Evolutionary conservation across 1,140 invertebrate species (phyloP).

Genomic region (Lamellibrachia luymesi): DNA sequence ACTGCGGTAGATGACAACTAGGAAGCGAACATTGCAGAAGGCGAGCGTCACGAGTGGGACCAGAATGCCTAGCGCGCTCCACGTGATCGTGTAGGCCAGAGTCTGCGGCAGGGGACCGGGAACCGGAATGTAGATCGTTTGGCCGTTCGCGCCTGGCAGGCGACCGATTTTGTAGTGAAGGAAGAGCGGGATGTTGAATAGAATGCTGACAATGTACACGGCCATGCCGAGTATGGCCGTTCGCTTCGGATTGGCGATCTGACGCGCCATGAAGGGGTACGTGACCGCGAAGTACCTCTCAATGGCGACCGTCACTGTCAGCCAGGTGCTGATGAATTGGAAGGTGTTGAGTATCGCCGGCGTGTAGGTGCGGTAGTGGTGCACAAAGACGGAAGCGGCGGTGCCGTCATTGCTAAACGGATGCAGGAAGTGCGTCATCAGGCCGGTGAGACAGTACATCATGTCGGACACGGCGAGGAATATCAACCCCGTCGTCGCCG

Average conservation of each 20-base stretch:
- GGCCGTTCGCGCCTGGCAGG: background rate
- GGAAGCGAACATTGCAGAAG: constrained; percentile 25
- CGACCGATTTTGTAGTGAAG: background rate
- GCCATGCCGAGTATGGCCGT: background rate
- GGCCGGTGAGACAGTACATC: constrained; percentile 21
- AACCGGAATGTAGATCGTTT: background rate
- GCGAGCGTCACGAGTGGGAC: constrained; percentile 20
- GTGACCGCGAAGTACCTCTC: constrained; percentile 26
- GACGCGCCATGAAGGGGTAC: constrained; percentile 22
- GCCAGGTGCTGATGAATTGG: constrained; percentile 27
- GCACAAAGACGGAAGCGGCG: background rate
- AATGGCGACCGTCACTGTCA: constrained; percentile 21
- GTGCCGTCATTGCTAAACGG: background rate
- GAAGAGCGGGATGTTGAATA: constrained; percentile 22
- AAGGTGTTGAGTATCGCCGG: constrained; percentile 18
- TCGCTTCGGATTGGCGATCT: constrained; percentile 9
- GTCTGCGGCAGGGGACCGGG: background rate
- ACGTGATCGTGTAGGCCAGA: constrained; percentile 16
- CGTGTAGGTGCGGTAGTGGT: constrained; percentile 19
- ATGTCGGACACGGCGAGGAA: constrained; percentile 22
- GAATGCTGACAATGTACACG: constrained; percentile 6
- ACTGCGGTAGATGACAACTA: constrained; percentile 8
- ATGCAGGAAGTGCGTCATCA: constrained; percentile 12
- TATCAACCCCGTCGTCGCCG: constrained; percentile 18
- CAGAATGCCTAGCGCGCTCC: constrained; percentile 21